Evolutionary conservation across 2,888 invertebrate genomes (phyloP).

Genomic region (Zelleria hepariella): DNA sequence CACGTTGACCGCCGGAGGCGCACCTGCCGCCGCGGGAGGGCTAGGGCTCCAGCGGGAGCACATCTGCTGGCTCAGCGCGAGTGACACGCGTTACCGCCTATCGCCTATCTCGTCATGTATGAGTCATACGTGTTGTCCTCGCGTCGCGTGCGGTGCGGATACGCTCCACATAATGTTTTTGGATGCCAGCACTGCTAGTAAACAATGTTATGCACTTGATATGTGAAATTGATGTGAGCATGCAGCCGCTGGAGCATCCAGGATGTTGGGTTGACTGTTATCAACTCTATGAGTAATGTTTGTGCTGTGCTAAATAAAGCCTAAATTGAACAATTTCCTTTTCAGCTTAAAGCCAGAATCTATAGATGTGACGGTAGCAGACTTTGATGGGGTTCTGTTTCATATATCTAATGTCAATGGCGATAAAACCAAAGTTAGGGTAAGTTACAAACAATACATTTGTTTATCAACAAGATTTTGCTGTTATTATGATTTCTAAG

Average conservation of each 20-base stretch:
- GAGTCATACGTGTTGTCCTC: conserved; percentile 55
- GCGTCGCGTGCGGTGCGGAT: conserved; percentile 57
- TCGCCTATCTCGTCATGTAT: conserved; percentile 56
- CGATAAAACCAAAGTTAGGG: conserved; percentile 97
- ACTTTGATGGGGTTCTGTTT: conserved; percentile 99
- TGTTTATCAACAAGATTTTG: neutral
- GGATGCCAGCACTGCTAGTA: conserved; percentile 46
- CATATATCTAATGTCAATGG: conserved; percentile 97
- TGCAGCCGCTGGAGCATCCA: neutral
- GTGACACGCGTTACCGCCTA: conserved; percentile 50
- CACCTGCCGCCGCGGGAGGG: neutral
- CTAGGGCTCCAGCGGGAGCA: conserved; percentile 8
- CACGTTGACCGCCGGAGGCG: conserved; percentile 51
- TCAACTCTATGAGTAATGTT: conserved; percentile 21
- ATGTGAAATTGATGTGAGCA: conserved; percentile 11
- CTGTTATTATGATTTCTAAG: no score
- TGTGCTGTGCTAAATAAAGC: neutral
- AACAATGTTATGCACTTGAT: conserved; percentile 39
- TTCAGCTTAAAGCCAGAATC: conserved; percentile 92
- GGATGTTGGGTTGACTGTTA: neutral
- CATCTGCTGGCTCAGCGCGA: conserved; percentile 30
- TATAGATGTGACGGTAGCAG: conserved; percentile 94
- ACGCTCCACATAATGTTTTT: conserved; percentile 54
- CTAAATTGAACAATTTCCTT: neutral
- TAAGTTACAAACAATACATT: conserved; percentile 64